Evolutionary conservation across 2,797 vertebrate genomes (phyloP).

Genomic region (Gymnothorax javanicus): DNA sequence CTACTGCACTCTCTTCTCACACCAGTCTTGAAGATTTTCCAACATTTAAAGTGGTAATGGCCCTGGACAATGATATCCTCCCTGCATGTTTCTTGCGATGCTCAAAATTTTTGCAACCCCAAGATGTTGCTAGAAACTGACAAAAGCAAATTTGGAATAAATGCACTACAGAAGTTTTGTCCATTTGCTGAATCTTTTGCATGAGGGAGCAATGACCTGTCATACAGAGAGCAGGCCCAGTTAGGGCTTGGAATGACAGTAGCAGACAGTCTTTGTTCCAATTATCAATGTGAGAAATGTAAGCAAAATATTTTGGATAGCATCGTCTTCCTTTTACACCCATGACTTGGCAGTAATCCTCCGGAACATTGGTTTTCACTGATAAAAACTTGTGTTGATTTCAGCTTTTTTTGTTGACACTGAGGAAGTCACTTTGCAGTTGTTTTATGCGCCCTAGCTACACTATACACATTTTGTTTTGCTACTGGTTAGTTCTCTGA

Average conservation of each 20-base stretch:
- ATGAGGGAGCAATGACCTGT: not conserved
- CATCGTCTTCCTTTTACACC: not conserved
- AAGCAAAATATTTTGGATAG: constrained; percentile 2
- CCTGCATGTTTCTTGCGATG: not conserved
- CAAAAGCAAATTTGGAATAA: not conserved
- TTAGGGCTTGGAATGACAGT: not conserved
- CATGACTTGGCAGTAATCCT: not conserved
- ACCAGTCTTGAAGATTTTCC: not conserved
- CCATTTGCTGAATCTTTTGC: not conserved
- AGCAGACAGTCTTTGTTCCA: not conserved
- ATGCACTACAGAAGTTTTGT: not conserved
- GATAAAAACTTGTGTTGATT: not conserved
- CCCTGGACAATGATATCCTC: constrained; percentile 27
- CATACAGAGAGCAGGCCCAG: not conserved
- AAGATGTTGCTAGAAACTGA: not conserved
- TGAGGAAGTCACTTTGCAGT: not conserved
- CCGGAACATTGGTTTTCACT: not conserved
- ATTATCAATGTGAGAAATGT: not conserved
- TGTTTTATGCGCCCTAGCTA: not conserved
- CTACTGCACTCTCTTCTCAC: constrained; percentile 12
- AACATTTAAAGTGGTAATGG: not conserved
- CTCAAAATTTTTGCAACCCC: not conserved
- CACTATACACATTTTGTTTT: not conserved
- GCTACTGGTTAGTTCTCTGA: constrained; percentile 42
- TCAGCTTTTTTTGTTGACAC: not conserved